Base-by-base conservation (phyloP, 1,140 invertebrate genomes). In the Drosophila tropicalis region DNA sequence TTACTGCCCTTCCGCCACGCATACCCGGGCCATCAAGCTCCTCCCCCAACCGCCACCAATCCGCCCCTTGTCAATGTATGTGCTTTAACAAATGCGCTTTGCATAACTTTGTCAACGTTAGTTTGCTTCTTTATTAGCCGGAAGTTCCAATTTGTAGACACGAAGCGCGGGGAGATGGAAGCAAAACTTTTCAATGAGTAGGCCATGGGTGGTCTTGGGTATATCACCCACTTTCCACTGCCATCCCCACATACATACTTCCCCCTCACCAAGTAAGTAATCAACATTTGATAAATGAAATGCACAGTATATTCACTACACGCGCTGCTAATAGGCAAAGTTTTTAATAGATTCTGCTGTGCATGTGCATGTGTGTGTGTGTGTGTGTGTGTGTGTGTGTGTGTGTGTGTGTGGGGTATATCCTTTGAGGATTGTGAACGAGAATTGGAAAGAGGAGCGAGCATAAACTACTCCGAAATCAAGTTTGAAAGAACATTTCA, bases 201-300 rank as follows among this genome's bases (percentile, higher is more conserved):
- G 17, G 10, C 0, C 12, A 22, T 40, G 22, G 64, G 10, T 7
- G 22, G n/a, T 22, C 7, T 15, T 36, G 34, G 7, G 9, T 36
- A 12, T 5, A 2, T 12, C 34, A 10, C 9, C 34, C 34, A 3
- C 9, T 9, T 34, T 9, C 34, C 10, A 36, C 34, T n/a, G n/a
- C n/a, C n/a, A n/a, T n/a, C n/a, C n/a, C n/a, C n/a, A n/a, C n/a
- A n/a, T n/a, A n/a, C 34, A 9, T 1, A 4, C 12, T 13, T 4
- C 12, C 12, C 12, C 36, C 36, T 13, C 6, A 39, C 15, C 5
- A 12, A 10, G 41, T 61, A 39, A 47, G 47, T 67, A 66, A 70
- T 73, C 75, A 75, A 61, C 61, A 22, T 66, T 79, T 76, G 63
- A 82, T 68, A 71, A 84, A 84, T 79, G 64, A 79, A 83, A 62